Base-by-base conservation (phyloP, 2,113 vertebrate species). In the Corythoichthys haematopterus region DNA sequence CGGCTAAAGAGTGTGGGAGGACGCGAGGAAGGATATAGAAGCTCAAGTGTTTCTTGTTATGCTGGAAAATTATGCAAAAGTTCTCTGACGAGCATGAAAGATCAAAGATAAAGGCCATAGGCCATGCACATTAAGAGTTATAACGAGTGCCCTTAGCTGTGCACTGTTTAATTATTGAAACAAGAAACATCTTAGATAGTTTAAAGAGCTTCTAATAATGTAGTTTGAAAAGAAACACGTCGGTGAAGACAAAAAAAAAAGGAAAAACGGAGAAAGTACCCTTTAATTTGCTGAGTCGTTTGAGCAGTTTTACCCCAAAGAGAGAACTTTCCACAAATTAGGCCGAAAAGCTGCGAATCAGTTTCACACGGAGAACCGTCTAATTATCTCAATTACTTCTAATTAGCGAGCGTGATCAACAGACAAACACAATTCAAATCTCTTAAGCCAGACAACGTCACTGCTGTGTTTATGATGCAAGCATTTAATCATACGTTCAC, bases 41-140 rank as follows among this genome's bases (percentile, higher is more conserved):
- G 70, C 70, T 83, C 74, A 71, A 84, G 71, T 81, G 78, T 76
- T 86, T 84, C 79, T 86, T 46, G 70, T 80, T 84, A 79, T 73
- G 71, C 60, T 75, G 65, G 37, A 69, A 85, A 81, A 85, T 83
- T 88, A 88, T 90, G 87, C 84, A 88, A 86, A 84, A 80, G 78
- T 75, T 63, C 76, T 81, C 60, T 67, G 78, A 79, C 77, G 60
- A 81, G 80, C 83, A 79, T 74, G 68, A 82, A 72, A 85, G 87
- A 91, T 91, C 89, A 91, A 91, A 91, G 88, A 87, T 75, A 81
- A 81, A 85, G 84, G 87, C 88, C 80, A 90, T 85, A 87, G 88
- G 86, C 85, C 82, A 84, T 82, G 79, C 80, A 86, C 84, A 85
- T 88, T 88, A 90, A 80, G 84, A 81, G 78, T 80, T 86, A 74